A percentile compares a stretch with the other conserved stretches of the same genome.
phyloP scores from a whole-genome alignment of 2,888 invertebrate species.

The Sinelater perroti region DNA sequence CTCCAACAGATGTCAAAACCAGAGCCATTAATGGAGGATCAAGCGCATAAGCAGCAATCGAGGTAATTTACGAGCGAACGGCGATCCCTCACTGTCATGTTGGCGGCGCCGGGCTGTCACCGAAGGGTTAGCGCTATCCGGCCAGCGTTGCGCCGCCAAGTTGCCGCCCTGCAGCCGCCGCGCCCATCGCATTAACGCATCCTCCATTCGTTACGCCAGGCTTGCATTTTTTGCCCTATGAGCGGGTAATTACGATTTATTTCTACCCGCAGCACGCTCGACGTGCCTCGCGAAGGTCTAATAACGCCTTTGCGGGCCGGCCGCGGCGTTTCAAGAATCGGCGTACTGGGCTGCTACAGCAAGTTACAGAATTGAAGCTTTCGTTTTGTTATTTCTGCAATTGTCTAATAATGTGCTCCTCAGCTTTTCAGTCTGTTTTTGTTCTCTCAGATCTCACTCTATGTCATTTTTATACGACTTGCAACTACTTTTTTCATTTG shows the following conservation, averaged over 20 bases:
- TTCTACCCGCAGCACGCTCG: not conserved
- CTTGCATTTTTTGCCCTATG: conserved; percentile 1
- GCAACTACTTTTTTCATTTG: too few relatives aligned
- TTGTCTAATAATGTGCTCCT: too few relatives aligned
- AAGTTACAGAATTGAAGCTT: too few relatives aligned
- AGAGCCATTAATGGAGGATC: conserved; percentile 7
- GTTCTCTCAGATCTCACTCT: too few relatives aligned
- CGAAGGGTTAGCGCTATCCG: conserved; percentile 10
- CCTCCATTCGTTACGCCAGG: conserved; percentile 1
- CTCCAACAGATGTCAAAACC: conserved; percentile 7
- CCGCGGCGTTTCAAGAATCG: too few relatives aligned
- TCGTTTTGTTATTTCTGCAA: too few relatives aligned
- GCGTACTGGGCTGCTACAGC: too few relatives aligned
- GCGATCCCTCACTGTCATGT: conserved; percentile 11
- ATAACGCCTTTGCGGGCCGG: too few relatives aligned
- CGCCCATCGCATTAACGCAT: conserved; percentile 9
- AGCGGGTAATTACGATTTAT: not conserved
- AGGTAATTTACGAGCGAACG: conserved; percentile 10
- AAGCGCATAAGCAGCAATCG: conserved; percentile 7
- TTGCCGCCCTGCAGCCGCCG: conserved; percentile 7
- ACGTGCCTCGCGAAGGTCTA: too few relatives aligned
- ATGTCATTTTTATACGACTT: too few relatives aligned
- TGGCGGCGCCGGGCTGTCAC: conserved; percentile 6
- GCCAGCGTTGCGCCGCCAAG: not conserved
- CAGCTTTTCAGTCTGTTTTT: too few relatives aligned